Evolutionary conservation across 2,888 invertebrate genomes (phyloP), one percentile per base, ranked within the genome.

Genomic region (Halictus quadricinctus): DNA sequence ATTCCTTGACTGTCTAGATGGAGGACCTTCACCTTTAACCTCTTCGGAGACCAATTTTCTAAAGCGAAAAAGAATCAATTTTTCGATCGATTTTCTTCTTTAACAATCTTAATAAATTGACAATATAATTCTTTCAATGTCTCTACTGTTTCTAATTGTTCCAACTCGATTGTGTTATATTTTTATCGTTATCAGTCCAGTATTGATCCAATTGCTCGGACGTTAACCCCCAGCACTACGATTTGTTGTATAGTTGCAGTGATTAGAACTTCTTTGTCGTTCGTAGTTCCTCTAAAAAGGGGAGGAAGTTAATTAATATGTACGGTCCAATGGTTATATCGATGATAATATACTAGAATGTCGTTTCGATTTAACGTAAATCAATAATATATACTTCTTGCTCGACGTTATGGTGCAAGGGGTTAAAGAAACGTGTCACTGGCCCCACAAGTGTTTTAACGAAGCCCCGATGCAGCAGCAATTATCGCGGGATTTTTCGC

Each of bases 401-500:
- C 0, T 21, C 8, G 21, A 10, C 10, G 21, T 54, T 54, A 10
- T 10, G 10, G 54, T 8, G 54, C n/a, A n/a, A 54, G 21, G 7
- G 25, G 15, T 66, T 66, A 3, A 18, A 21, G 66, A 66, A 66
- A 66, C 29, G 36, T 29, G 18, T 60, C 60, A 25, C 60, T 25
- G 60, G 13, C 25, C 25, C 25, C 25, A 60, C 8, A 60, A 60
- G n/a, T 25, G 60, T 60, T 25, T n/a, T 25, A 25, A 25, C 60
- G 4, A 25, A 60, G 0, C 10, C 18, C 10, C 66, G 36, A 29
- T 8, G 66, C 36, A 10, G 18, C 66, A 25, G 66, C 50, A 54
- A 21, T 41, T 69, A 69, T 43, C 69, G n/a, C 21, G 41, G 69
- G 21, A 83, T 60, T 76, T 69, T 74, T 77, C 76, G 41, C 13